Evolutionary conservation across 2,797 vertebrate species (phyloP), one percentile per base, ranked within the genome.

Genomic region (Sebastolobus alascanus): DNA sequence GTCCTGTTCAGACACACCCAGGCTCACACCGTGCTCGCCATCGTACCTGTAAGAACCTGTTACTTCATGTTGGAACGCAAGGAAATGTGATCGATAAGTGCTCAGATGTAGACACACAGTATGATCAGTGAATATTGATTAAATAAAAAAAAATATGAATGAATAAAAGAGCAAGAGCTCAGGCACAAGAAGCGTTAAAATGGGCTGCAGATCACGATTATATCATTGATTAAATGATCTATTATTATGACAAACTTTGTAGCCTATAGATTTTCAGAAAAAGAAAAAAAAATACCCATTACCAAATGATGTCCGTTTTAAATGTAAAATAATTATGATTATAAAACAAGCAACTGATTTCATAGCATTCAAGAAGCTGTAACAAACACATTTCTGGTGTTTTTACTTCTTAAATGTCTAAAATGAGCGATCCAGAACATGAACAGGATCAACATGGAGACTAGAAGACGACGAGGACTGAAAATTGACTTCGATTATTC

Each of bases 11-110:
- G 96, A 78, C 96, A 99, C 94, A 99, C 98, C 0, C 93, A 96
- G 83, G 97, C 98, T 75, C 98, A 97, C 96, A 99, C 98, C 29
- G 98, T 99, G 86, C 97, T 99, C 84, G 97, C 97, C 90, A 99
- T 99, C 75, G 98, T 99, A 87, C 98, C 98, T 87, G 98, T 99
- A 96, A 98, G 97, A 91, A 80, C 55, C 72, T 18, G 7, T 2
- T 4, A 22, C 16, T 59, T 12, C 3, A 25, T 63, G 18, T 14
- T 75, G 7, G 9, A 35, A 14, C 55, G 14, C 31, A 20, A 43
- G 6, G 11, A 40, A 54, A 18, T 73, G 35, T 25, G 56, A 61
- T 40, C 1, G 0, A 64, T 43, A 11, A 7, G 55, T 54, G 8
- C 33, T 52, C 35, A 16, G 12, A 40, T 29, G 11, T 16, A 43